A percentile compares a stretch with the other conserved stretches of the same genome.
Evolutionary conservation across 2,888 invertebrate genomes (phyloP).

Genomic region (Xylota segnis): DNA sequence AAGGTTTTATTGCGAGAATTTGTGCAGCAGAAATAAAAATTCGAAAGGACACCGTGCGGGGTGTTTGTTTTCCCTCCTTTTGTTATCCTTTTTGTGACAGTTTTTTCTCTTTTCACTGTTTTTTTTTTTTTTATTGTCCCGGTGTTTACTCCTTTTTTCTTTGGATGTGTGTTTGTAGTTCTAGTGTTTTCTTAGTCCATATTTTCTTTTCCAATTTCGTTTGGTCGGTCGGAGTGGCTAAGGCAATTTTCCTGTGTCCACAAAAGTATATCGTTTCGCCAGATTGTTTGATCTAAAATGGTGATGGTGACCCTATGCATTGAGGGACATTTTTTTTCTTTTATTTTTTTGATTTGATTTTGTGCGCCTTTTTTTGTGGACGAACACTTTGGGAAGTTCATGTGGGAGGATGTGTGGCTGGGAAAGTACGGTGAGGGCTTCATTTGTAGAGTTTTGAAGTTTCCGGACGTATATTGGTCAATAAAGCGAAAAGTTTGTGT

Average conservation of each 20-base stretch:
- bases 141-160: slow-evolving; percentile 21
- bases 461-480: background rate
- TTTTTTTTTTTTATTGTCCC: slow-evolving; percentile 40
- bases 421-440: background rate
- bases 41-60: background rate
- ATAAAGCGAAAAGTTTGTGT: slow-evolving; percentile 6
- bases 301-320: slow-evolving; percentile 40
- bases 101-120: slow-evolving; percentile 25
- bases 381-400: slow-evolving; percentile 20
- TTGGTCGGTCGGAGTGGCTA: slow-evolving; percentile 37
- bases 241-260: slow-evolving; percentile 44
- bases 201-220: slow-evolving; percentile 63
- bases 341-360: slow-evolving; percentile 40
- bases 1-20: slow-evolving; percentile 56
- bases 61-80: background rate
- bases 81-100: slow-evolving; percentile 15
- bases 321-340: slow-evolving; percentile 5
- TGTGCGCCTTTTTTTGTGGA: slow-evolving; percentile 21
- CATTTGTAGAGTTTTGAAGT: slow-evolving; percentile 5
- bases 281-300: slow-evolving; percentile 62
- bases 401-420: background rate
- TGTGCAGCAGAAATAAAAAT: slow-evolving; percentile 48
- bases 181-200: slow-evolving; percentile 47
- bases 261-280: slow-evolving; percentile 30
- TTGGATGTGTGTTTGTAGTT: background rate